Conservation (phyloP, 2,797 vertebrate genomes). For the Oophaga sylvatica region DNA sequence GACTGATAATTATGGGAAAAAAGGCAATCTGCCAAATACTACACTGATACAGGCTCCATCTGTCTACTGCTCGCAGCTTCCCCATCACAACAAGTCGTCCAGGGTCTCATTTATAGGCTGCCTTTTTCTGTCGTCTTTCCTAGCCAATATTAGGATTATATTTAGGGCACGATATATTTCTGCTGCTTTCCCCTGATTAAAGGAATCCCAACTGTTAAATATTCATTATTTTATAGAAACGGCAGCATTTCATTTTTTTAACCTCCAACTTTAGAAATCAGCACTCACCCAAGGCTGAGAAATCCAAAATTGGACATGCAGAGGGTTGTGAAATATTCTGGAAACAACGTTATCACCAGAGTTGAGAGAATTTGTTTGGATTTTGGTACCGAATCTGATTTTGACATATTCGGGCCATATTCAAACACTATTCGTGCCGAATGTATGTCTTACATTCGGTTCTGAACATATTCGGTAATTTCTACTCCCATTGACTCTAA, state of each 20-base stretch:
- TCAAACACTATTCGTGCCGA: too few relatives aligned
- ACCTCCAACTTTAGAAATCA: not conserved
- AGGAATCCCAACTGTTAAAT: not conserved
- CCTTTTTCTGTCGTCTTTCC: constrained; percentile 19
- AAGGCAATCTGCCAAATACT: constrained; percentile 22
- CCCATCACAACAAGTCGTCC: constrained; percentile 14
- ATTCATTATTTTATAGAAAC: not conserved
- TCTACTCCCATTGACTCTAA: too few relatives aligned
- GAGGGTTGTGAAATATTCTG: too few relatives aligned
- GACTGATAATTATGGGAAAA: constrained; percentile 14
- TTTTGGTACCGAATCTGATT: too few relatives aligned
- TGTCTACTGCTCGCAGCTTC: constrained; percentile 23
- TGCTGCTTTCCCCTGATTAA: not conserved
- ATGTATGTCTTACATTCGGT: too few relatives aligned
- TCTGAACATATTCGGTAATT: too few relatives aligned
- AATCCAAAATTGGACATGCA: not conserved
- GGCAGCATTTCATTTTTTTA: not conserved
- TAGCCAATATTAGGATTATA: constrained; percentile 10
- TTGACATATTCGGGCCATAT: too few relatives aligned
- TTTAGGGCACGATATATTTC: constrained; percentile 7
- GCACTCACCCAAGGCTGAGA: not conserved
- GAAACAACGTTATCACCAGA: too few relatives aligned
- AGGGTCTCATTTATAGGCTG: not conserved
- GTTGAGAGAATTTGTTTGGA: too few relatives aligned
- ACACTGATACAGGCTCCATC: constrained; percentile 33